Evolutionary conservation across 1,140 invertebrate genomes (phyloP).

Genomic region (Drosophila aff.): DNA sequence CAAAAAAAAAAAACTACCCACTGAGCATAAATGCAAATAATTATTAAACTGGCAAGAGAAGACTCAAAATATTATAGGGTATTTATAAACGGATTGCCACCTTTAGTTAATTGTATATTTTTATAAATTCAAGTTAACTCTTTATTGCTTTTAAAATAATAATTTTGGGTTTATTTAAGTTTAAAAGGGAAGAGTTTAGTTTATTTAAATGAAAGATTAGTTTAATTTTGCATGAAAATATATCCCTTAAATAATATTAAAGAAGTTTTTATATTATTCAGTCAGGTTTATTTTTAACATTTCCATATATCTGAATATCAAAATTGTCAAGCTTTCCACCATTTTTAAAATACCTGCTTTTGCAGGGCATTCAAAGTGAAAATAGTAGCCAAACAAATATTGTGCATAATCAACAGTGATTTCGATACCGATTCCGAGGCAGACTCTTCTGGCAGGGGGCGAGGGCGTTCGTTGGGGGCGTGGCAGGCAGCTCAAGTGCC

Average conservation of each 20-base stretch:
- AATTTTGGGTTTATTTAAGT: too few species aligned
- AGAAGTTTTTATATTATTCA: too few species aligned
- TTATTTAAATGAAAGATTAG: neutral
- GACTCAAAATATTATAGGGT: neutral
- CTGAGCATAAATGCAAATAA: constrained; percentile 42
- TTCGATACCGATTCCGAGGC: neutral
- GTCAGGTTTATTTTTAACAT: neutral
- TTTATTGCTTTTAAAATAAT: too few species aligned
- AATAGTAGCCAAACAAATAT: constrained; percentile 19
- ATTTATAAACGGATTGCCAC: neutral
- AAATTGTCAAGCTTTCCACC: neutral
- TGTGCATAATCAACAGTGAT: constrained; percentile 28
- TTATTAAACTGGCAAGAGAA: neutral
- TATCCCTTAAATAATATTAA: neutral
- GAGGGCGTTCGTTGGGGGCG: neutral
- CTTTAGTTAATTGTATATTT: neutral
- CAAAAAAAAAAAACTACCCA: constrained; percentile 20
- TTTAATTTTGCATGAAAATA: neutral
- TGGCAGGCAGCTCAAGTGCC: constrained; percentile 31
- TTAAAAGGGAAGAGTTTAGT: too few species aligned
- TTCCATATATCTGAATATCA: neutral
- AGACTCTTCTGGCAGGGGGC: neutral
- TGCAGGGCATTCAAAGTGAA: constrained; percentile 1
- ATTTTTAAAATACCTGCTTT: neutral
- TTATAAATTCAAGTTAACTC: too few species aligned